Evolutionary conservation across 2,113 vertebrate genomes (phyloP), one percentile per base, ranked within the genome.

Genomic region (Lophotis ruficrista): DNA sequence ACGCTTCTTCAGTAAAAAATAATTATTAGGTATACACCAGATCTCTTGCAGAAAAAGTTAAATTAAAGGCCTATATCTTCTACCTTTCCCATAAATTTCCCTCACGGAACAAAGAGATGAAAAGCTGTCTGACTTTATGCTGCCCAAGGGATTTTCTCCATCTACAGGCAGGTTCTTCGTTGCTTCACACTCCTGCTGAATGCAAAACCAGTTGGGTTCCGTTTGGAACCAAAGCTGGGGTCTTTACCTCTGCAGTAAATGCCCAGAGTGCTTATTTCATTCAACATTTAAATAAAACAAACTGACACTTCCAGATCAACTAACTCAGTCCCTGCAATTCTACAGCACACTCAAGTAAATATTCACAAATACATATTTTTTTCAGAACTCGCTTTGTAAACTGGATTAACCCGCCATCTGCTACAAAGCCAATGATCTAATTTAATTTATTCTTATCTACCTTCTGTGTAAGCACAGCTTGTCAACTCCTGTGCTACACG

Each of bases 401-500:
- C 96, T 96, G 91, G 79, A 94, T 97, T 96, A 98, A 96, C 75
- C 87, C 8, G 2, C 92, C 96, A 97, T 97, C 94, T 98, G 97
- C 96, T 97, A 97, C 4, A 84, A 97, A 97, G 94, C 87, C 83
- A 95, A 83, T 96, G 93, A 97, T 97, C 94, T 97, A 98, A 98
- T 97, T 98, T 96, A 96, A 96, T 97, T 98, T 97, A 98, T 98
- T 98, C 91, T 97, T 97, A 95, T 96, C 97, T 87, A 97, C 87
- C 95, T 97, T 97, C 95, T 97, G 94, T 97, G 78, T 97, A 97
- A 97, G 92, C 97, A 97, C 96, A 98, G 92, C 94, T 97, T 98
- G 97, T 96, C 80, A 84, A 87, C 83, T 95, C 96, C 66, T 41
- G 84, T 78, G 93, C 79, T 94, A 43, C 83, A 85, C 2, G 19